Evolutionary conservation across 2,888 invertebrate species (phyloP), one percentile per base, ranked within the genome.

Genomic region (Hemistola chrysoprasaria): DNA sequence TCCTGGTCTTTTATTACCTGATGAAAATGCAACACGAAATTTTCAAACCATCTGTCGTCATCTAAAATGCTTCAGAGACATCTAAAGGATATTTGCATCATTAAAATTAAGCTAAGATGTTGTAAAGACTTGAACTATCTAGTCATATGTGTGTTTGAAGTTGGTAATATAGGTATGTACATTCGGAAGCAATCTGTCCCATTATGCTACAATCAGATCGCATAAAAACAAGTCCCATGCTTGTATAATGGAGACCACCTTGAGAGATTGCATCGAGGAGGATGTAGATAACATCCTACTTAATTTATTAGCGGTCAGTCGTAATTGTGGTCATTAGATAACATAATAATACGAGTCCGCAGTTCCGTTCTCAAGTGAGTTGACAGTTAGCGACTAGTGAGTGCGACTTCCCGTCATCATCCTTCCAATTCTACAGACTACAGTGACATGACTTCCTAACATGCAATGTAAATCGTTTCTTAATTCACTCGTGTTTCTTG

Each of bases 371-470:
- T 50, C 50, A 53, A 59, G 56, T 56, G 52, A 56, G 59, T 55
- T 59, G 60, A 59, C 59, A 62, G 58, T 62, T 58, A 63, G 65
- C 66, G 56, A 55, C n/a, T n/a, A n/a, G 16, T 4, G 16, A 3
- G 63, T 65, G 68, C 61, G 55, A 75, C 72, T 74, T 80, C 81
- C 78, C 69, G 68, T 60, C 65, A 22, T 34, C 39, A 35, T 23
- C 34, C 34, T 34, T 23, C 20, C 21, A 10, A 11, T 11, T 7
- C 23, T 22, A n/a, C 16, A 16, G 11, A 8, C n/a, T 11, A 16
- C 34, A 23, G 31, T 29, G 22, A 11, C 23, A 28, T 16, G 11
- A 30, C 27, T 31, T 20, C 1, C 1, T 22, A 23, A 23, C 4
- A 11, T 7, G 3, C 29, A 8, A 11, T 7, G 2, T n/a, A 10